Percentiles rank a stretch among this genome's conserved stretches.
phyloP scores from a whole-genome alignment of 2,888 invertebrate genomes.

The Panopea generosa region DNA sequence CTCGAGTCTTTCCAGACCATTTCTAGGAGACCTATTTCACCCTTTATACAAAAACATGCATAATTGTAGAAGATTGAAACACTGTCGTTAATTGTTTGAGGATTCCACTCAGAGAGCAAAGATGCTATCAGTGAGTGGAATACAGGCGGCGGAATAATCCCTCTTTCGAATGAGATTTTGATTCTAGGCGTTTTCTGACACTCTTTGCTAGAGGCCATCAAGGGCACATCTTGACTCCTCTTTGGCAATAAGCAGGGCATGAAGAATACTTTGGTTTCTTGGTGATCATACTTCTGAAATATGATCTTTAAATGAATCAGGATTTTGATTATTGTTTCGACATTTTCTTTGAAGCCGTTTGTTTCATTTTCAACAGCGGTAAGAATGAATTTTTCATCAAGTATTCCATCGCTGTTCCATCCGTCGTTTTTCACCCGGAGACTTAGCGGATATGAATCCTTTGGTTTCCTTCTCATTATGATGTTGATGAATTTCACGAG shows the following conservation, averaged over 20 bases:
- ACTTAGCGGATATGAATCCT: neutral
- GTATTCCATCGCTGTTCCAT: conserved; percentile 7
- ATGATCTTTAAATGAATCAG: conserved; percentile 13
- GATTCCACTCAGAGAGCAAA: neutral
- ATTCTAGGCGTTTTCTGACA: conserved; percentile 7
- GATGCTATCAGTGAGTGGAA: conserved; percentile 7
- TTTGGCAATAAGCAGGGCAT: conserved; percentile 14
- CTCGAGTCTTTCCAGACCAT: conserved; percentile 3
- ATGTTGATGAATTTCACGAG: conserved; percentile 30
- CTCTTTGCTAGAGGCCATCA: too few relatives aligned
- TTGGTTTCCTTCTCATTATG: conserved; percentile 6
- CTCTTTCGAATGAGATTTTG: neutral
- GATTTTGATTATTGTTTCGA: neutral
- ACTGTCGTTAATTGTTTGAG: too few relatives aligned
- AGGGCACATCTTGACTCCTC: neutral
- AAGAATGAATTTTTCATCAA: conserved; percentile 7
- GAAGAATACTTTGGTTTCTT: neutral
- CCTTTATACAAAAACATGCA: too few relatives aligned
- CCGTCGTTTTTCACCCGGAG: neutral
- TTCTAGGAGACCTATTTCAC: neutral
- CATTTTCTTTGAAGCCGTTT: neutral
- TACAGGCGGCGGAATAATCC: conserved; percentile 2
- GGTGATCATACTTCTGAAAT: neutral
- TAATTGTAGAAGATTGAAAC: too few relatives aligned
- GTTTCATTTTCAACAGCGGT: too few relatives aligned